A percentile compares a stretch with the other conserved stretches of the same genome.
phyloP scores from a whole-genome alignment of 1,140 invertebrate genomes.

The Lerema accius region DNA sequence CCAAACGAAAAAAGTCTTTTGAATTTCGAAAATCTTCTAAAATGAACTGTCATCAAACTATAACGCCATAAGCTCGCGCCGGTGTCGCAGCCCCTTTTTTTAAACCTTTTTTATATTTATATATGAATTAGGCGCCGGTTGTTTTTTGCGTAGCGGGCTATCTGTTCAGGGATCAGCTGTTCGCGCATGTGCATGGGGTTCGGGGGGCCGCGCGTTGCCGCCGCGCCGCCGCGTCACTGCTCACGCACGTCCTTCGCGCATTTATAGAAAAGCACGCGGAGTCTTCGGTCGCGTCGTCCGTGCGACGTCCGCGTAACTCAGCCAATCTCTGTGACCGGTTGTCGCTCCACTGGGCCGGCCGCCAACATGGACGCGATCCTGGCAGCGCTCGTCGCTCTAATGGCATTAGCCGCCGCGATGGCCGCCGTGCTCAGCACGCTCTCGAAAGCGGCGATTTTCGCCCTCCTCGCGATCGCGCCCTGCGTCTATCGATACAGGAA shows the following conservation, averaged over 20 bases:
- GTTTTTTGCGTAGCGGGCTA: slow-evolving; percentile 52
- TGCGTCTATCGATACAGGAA: slow-evolving; percentile 83
- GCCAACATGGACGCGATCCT: slow-evolving; percentile 82
- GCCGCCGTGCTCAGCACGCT: slow-evolving; percentile 82
- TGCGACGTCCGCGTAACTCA: slow-evolving; percentile 45
- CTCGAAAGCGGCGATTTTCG: slow-evolving; percentile 83
- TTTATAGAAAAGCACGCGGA: slow-evolving; percentile 52
- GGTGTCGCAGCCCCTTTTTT: slow-evolving; percentile 33
- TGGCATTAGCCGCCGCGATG: slow-evolving; percentile 82
- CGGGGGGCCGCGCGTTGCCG: slow-evolving; percentile 57
- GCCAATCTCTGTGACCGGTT: slow-evolving; percentile 48
- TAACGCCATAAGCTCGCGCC: slow-evolving; percentile 6
- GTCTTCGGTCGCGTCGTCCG: slow-evolving; percentile 52
- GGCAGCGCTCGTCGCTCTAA: slow-evolving; percentile 82
- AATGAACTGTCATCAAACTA: slow-evolving; percentile 31
- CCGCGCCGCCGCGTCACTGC: slow-evolving; percentile 48
- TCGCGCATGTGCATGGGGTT: slow-evolving; percentile 74
- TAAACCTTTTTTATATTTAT: slow-evolving; percentile 32
- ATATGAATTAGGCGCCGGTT: slow-evolving; percentile 42
- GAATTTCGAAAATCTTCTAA: slow-evolving; percentile 25
- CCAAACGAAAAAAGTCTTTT: slow-evolving; percentile 25
- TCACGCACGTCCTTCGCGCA: slow-evolving; percentile 65
- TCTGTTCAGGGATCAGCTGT: slow-evolving; percentile 72
- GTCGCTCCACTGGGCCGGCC: slow-evolving; percentile 65
- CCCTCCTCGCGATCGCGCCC: slow-evolving; percentile 81